A percentile compares a stretch with the other conserved stretches of the same genome.
These are phyloP conservation scores for Halcyon senegalensis DNA, from an alignment of 2,113 vertebrate species.

Conservation along the genomic window DNA sequence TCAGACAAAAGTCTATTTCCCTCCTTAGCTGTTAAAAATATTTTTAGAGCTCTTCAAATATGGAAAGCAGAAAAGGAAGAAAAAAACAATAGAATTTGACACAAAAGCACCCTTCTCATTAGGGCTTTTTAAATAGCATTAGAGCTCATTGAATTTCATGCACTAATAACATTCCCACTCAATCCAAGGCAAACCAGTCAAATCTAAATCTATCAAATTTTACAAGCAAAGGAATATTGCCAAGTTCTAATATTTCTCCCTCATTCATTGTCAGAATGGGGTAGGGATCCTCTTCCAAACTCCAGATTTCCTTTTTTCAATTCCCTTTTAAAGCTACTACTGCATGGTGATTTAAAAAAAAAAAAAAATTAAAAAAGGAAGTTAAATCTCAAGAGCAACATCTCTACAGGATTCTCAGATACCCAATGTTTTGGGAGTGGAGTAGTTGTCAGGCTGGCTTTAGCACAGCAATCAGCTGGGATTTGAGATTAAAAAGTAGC, in stretches of 20 bases:
- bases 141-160: slow-evolving; percentile 59
- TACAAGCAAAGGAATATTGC: slow-evolving; percentile 55
- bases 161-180: slow-evolving; percentile 51
- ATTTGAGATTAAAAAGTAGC: slow-evolving; percentile 45
- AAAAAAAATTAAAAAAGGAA: background rate
- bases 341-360: background rate
- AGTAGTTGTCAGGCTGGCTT: background rate
- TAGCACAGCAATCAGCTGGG: slow-evolving; percentile 9
- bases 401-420: background rate
- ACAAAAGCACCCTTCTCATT: slow-evolving; percentile 64
- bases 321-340: background rate
- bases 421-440: background rate
- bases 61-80: slow-evolving; percentile 36
- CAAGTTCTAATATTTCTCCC: slow-evolving; percentile 51
- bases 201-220: slow-evolving; percentile 53
- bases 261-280: background rate
- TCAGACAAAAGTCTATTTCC: slow-evolving; percentile 56
- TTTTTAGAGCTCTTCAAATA: slow-evolving; percentile 58
- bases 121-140: slow-evolving; percentile 56
- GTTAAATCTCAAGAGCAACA: background rate
- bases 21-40: slow-evolving; percentile 56
- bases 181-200: slow-evolving; percentile 53
- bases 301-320: background rate
- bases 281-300: slow-evolving; percentile 13
- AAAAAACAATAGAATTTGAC: slow-evolving; percentile 34